phyloP scores from a whole-genome alignment of 53 echinoderm and acorn worm species.

The Temnopleurus reevesii region DNA sequence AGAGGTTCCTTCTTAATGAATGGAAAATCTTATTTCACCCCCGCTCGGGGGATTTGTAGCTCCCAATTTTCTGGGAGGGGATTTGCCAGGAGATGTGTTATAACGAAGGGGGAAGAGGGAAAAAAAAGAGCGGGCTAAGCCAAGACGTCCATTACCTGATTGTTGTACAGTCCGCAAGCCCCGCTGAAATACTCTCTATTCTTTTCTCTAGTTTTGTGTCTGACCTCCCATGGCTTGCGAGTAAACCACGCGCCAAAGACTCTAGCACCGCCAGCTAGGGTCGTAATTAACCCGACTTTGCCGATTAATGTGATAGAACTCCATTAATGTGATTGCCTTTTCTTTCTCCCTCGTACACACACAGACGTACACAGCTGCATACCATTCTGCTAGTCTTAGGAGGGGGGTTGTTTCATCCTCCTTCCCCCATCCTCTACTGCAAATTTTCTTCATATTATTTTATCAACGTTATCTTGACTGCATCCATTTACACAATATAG shows the following conservation, averaged over 20 bases:
- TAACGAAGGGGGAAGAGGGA: not conserved
- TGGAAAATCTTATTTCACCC: slow-evolving; percentile 62
- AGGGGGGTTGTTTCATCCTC: not conserved
- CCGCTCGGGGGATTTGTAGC: slow-evolving; percentile 57
- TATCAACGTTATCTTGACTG: too few relatives aligned
- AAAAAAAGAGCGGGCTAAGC: slow-evolving; percentile 11
- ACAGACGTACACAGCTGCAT: not conserved
- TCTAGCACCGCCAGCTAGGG: slow-evolving; percentile 40
- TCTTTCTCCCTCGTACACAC: not conserved
- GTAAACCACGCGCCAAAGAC: slow-evolving; percentile 15
- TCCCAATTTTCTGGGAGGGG: slow-evolving; percentile 57
- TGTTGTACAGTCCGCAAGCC: slow-evolving; percentile 36
- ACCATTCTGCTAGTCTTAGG: slow-evolving; percentile 1
- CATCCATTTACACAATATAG: too few relatives aligned
- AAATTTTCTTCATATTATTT: too few relatives aligned
- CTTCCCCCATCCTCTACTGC: not conserved
- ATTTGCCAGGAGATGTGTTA: slow-evolving; percentile 45
- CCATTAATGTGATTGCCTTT: slow-evolving; percentile 62
- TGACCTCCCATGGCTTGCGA: slow-evolving; percentile 51
- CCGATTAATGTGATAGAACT: slow-evolving; percentile 57
- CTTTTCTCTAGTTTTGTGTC: not conserved
- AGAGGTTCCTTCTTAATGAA: slow-evolving; percentile 49
- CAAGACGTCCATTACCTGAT: slow-evolving; percentile 50
- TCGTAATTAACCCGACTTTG: slow-evolving; percentile 59
- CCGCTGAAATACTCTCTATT: not conserved